phyloP scores from a whole-genome alignment of 2,888 invertebrate genomes.

The Zelleria hepariella region DNA sequence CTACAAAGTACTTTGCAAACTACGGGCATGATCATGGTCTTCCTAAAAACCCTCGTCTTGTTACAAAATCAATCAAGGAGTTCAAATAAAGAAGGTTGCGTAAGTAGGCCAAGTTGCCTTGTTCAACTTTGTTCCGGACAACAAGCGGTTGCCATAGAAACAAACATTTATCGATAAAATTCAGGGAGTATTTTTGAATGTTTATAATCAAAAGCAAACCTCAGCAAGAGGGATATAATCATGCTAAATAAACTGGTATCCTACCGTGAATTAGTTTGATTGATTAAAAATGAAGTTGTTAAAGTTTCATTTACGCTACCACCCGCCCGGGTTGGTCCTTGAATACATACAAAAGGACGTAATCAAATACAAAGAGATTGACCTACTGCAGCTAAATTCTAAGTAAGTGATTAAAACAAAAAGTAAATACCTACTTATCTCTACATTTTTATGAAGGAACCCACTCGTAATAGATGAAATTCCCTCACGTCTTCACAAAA shows the following conservation, averaged over 20 bases:
- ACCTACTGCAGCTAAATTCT: constrained; percentile 73
- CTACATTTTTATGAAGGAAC: no score
- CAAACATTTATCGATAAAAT: neutral
- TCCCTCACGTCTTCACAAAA: no score
- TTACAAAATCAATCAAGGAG: no score
- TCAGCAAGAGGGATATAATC: neutral
- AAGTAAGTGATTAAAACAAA: constrained; percentile 67
- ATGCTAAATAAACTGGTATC: neutral
- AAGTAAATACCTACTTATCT: no score
- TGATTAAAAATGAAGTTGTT: constrained; percentile 71
- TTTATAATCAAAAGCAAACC: neutral
- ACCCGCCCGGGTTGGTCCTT: constrained; percentile 79
- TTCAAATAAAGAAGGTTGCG: neutral
- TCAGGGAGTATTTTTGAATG: neutral
- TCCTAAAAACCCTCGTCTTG: no score
- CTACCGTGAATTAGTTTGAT: neutral
- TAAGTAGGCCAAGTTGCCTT: neutral
- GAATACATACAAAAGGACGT: constrained; percentile 73
- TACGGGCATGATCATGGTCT: no score
- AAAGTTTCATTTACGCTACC: constrained; percentile 79
- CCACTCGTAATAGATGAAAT: no score
- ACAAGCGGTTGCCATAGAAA: neutral
- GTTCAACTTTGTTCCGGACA: neutral
- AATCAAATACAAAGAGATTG: constrained; percentile 74
- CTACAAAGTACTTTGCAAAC: no score